Percentiles rank a stretch among this genome's conserved stretches.
phyloP scores from a whole-genome alignment of 1,140 invertebrate species.

The Brachionus rotundiformis region DNA sequence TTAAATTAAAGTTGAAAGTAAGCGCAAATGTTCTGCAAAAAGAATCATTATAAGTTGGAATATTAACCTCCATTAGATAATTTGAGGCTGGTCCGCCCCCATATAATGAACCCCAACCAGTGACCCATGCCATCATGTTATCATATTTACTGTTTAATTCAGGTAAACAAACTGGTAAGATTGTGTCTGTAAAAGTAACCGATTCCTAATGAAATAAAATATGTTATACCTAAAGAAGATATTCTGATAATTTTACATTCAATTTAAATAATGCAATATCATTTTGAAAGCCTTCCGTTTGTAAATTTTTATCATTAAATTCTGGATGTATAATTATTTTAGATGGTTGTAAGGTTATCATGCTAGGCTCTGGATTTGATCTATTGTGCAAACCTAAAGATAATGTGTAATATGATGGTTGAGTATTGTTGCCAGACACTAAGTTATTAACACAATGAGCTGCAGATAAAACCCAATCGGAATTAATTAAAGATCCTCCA shows the following conservation, averaged over 20 bases:
- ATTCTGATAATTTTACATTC: neutral
- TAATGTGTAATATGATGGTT: neutral
- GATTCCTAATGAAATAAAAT: neutral
- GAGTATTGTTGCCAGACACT: neutral
- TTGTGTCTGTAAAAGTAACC: neutral
- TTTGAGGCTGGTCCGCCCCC: neutral
- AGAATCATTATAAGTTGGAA: neutral
- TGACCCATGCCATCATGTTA: neutral
- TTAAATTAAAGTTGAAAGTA: neutral
- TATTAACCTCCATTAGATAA: neutral
- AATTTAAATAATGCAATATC: conserved; percentile 25
- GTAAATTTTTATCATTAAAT: neutral
- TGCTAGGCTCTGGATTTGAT: neutral
- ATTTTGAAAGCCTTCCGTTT: neutral
- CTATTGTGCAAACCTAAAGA: neutral
- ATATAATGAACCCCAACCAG: conserved; percentile 16
- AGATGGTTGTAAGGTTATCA: neutral
- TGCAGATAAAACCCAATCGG: neutral
- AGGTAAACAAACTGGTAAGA: conserved; percentile 18
- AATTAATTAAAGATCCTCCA: conserved; percentile 23
- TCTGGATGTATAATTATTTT: conserved; percentile 14
- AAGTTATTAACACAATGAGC: conserved; percentile 22
- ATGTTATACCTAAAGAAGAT: neutral
- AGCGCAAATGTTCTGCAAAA: neutral
- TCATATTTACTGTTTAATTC: neutral